Conservation (phyloP, 2,113 vertebrate genomes). For the Protomyctophum bolini region DNA sequence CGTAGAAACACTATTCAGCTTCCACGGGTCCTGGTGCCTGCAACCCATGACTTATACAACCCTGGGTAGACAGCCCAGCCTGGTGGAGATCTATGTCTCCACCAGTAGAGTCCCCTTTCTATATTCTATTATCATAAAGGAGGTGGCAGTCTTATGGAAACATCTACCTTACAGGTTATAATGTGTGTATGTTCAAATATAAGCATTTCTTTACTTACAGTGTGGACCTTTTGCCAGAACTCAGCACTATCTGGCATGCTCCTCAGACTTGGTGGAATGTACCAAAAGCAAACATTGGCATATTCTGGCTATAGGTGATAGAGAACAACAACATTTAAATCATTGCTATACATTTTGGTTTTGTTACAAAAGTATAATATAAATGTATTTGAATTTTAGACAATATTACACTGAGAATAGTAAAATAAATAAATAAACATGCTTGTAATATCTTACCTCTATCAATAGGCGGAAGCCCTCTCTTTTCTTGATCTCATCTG, state of each 20-base stretch:
- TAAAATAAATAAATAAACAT: background rate
- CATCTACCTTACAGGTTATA: no score
- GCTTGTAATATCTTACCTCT: constrained; percentile 72
- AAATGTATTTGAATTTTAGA: background rate
- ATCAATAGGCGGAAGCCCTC: constrained; percentile 83
- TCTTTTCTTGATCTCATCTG: constrained; percentile 79
- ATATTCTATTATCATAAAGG: no score
- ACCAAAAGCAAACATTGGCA: constrained; percentile 91
- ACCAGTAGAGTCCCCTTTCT: no score
- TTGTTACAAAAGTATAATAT: background rate
- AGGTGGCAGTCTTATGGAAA: no score
- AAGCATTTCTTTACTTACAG: constrained; percentile 14
- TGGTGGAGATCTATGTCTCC: no score
- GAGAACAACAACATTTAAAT: background rate
- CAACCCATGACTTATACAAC: no score
- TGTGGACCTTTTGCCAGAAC: constrained; percentile 69
- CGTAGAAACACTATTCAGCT: no score
- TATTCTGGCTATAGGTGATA: constrained; percentile 79
- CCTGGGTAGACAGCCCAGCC: no score
- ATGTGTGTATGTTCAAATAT: background rate
- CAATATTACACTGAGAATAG: background rate
- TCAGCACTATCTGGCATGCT: constrained; percentile 65
- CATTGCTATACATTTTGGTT: background rate
- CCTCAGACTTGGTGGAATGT: constrained; percentile 83
- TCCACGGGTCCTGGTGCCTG: no score